phyloP scores from a whole-genome alignment of 2,888 invertebrate species.

The Eupsilia transversa region DNA sequence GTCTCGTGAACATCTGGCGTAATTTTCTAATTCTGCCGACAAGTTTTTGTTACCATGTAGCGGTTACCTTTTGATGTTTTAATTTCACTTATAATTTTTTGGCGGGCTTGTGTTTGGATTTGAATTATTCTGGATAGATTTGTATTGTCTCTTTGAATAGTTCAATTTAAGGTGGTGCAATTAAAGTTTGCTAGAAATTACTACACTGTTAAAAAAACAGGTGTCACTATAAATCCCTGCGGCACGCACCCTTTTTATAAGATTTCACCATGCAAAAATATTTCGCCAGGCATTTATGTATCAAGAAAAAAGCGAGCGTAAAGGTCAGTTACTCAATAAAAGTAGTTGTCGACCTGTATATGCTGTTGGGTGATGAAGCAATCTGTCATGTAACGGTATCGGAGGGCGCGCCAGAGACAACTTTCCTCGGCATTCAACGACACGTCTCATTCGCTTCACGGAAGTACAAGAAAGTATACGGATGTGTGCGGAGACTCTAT shows the following conservation, averaged over 20 bases:
- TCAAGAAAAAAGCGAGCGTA: constrained; percentile 71
- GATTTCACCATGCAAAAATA: constrained; percentile 51
- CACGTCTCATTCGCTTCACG: constrained; percentile 72
- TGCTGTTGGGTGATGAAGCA: constrained; percentile 69
- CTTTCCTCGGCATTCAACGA: constrained; percentile 76
- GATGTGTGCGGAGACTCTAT: constrained; percentile 51
- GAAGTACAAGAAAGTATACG: constrained; percentile 74
- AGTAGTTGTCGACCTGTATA: constrained; percentile 60
- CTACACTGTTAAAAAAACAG: not conserved
- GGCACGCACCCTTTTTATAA: constrained; percentile 17
- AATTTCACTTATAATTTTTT: constrained; percentile 41
- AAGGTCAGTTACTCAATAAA: constrained; percentile 81
- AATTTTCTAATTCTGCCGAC: constrained; percentile 80
- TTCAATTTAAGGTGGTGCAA: not conserved
- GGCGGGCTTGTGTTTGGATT: not conserved
- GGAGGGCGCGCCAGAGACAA: constrained; percentile 78
- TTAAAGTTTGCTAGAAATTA: not conserved
- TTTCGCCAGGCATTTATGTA: constrained; percentile 52
- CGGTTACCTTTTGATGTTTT: constrained; percentile 50
- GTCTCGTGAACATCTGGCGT: constrained; percentile 83
- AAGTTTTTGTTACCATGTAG: constrained; percentile 71
- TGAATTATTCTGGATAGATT: not conserved
- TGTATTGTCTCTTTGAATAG: not conserved
- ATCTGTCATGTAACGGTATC: constrained; percentile 72
- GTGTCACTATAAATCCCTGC: constrained; percentile 20